phyloP scores from a whole-genome alignment of 2,888 invertebrate species.

The Hermaeophaga mercurialis region DNA sequence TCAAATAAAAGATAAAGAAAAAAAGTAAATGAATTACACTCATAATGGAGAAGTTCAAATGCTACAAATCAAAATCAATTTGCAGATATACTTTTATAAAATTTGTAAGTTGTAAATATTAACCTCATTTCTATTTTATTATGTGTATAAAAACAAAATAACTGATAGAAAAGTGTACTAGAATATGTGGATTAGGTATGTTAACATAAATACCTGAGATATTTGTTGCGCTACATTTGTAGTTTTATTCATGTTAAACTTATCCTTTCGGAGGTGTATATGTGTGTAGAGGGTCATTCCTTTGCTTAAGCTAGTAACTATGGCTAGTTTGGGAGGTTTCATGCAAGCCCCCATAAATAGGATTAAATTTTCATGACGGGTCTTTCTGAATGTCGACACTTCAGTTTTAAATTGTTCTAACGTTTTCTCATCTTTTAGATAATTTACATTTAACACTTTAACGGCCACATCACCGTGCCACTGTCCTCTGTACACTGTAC shows the following conservation, averaged over 20 bases:
- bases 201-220: slow-evolving; percentile 77
- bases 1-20: too few species aligned
- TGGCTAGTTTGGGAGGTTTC: slow-evolving; percentile 95
- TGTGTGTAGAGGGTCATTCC: slow-evolving; percentile 93
- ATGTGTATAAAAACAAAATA: too few species aligned
- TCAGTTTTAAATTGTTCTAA: slow-evolving; percentile 95
- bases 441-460: slow-evolving; percentile 91
- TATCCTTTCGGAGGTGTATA: slow-evolving; percentile 89
- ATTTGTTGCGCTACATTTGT: slow-evolving; percentile 96
- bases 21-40: too few species aligned
- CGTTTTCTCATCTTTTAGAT: slow-evolving; percentile 85
- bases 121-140: too few species aligned
- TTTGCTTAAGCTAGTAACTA: slow-evolving; percentile 96
- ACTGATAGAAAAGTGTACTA: too few species aligned
- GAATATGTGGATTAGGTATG: too few species aligned
- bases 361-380: slow-evolving; percentile 97
- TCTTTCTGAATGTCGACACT: slow-evolving; percentile 94
- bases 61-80: too few species aligned
- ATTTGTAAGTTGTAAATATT: too few species aligned
- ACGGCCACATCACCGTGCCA: slow-evolving; percentile 99
- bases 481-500: slow-evolving; percentile 90
- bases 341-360: slow-evolving; percentile 99
- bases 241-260: slow-evolving; percentile 91
- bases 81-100: too few species aligned
- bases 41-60: too few species aligned